These are phyloP conservation scores for Cordylochernes scorpioides DNA, from an alignment of 2,888 invertebrate species.

Conservation along the genomic window DNA sequence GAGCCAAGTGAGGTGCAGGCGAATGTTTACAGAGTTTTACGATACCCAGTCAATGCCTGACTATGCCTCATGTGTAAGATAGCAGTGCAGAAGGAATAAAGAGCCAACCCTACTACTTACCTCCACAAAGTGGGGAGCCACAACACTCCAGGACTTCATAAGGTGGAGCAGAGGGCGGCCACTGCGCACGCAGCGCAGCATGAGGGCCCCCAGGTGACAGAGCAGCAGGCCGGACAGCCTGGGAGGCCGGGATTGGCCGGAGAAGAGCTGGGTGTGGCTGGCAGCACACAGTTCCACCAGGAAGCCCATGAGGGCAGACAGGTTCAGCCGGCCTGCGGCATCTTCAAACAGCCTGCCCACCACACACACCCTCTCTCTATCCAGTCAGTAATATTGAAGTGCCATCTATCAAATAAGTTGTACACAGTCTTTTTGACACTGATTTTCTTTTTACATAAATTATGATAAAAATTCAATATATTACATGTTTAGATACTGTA, in stretches of 20 bases:
- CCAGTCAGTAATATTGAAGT: too few relatives aligned
- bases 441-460: too few relatives aligned
- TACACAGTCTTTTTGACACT: too few relatives aligned
- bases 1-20: too few relatives aligned
- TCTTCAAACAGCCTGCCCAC: constrained; percentile 61
- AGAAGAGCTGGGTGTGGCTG: constrained; percentile 46
- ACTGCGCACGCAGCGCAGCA: constrained; percentile 56
- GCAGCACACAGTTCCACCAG: constrained; percentile 51
- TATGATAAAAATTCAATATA: background rate
- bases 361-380: too few relatives aligned
- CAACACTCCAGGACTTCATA: constrained; percentile 68
- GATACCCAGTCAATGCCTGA: too few relatives aligned
- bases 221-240: constrained; percentile 28
- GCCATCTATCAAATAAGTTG: too few relatives aligned
- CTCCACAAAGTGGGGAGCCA: constrained; percentile 79
- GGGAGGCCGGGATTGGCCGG: constrained; percentile 4
- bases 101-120: constrained; percentile 3
- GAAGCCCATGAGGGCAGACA: constrained; percentile 56
- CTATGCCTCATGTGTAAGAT: too few relatives aligned
- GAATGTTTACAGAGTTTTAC: too few relatives aligned
- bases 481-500: background rate
- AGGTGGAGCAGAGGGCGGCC: constrained; percentile 66
- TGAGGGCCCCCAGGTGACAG: constrained; percentile 60
- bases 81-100: too few relatives aligned
- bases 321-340: constrained; percentile 56